Conservation (phyloP, 2,113 vertebrate genomes). For the Chionomys nivalis region DNA sequence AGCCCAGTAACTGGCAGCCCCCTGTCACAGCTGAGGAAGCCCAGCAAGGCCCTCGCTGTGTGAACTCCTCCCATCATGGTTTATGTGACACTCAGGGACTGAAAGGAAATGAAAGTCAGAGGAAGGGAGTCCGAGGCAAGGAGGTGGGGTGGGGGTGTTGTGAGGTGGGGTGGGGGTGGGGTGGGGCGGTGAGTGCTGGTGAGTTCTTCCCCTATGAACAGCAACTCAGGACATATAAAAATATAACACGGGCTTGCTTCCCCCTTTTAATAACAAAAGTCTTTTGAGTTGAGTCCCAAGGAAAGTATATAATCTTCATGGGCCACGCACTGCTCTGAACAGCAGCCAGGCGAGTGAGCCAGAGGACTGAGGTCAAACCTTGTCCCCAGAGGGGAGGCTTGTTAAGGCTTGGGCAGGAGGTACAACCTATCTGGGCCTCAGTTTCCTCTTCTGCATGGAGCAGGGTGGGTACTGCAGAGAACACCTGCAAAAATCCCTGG, state of each 20-base stretch:
- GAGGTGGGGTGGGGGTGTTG: neutral
- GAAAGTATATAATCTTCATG: neutral
- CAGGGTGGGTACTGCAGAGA: neutral
- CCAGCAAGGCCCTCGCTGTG: neutral
- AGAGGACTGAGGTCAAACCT: neutral
- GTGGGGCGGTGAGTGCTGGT: neutral
- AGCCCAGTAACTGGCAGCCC: neutral
- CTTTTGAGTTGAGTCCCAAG: neutral
- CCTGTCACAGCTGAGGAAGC: neutral
- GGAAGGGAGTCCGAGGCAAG: neutral
- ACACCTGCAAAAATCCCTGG: rapidly evolving
- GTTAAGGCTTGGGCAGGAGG: neutral
- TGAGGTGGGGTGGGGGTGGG: neutral
- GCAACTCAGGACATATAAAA: neutral
- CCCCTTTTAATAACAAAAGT: neutral
- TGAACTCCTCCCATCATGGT: neutral
- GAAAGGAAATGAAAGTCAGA: constrained; percentile 34
- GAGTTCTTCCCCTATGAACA: neutral
- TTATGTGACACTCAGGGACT: neutral
- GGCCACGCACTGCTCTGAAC: neutral
- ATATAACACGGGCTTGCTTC: neutral
- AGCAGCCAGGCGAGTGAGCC: neutral
- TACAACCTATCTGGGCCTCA: neutral
- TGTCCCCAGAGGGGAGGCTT: neutral
- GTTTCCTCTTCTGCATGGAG: neutral